Conservation (phyloP, 1,140 invertebrate species). For the Eufriesea mexicana region DNA sequence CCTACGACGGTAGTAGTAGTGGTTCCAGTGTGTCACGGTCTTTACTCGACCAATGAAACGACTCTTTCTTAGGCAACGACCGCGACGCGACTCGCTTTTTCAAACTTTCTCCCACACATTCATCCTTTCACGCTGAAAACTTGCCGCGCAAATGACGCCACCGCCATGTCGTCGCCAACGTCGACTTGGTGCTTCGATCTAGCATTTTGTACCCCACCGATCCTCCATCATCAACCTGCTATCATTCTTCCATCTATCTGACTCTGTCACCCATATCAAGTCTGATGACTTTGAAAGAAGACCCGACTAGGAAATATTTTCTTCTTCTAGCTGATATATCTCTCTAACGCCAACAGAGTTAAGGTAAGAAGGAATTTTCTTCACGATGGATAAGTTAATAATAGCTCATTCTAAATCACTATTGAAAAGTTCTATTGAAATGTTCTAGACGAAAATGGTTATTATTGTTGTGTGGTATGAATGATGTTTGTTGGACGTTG, state of each 20-base stretch:
- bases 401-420: not conserved
- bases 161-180: conserved; percentile 30
- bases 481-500: not conserved
- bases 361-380: not conserved
- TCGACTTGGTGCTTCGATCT: conserved; percentile 50
- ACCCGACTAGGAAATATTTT: conserved; percentile 41
- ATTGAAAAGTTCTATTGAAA: not conserved
- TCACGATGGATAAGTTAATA: not conserved
- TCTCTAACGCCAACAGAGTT: conserved; percentile 6
- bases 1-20: conserved; percentile 27
- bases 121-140: conserved; percentile 70
- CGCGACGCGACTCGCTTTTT: conserved; percentile 71
- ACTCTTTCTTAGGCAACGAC: conserved; percentile 70
- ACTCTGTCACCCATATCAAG: conserved; percentile 59
- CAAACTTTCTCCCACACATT: conserved; percentile 70
- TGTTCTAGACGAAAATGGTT: not conserved
- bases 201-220: not conserved
- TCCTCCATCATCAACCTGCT: not conserved
- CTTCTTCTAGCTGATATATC: not conserved
- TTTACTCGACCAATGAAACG: conserved; percentile 76
- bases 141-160: conserved; percentile 57
- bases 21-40: conserved; percentile 55
- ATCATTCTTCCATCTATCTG: conserved; percentile 58
- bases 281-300: conserved; percentile 61
- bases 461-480: not conserved